A percentile compares a stretch with the other conserved stretches of the same genome.
Conservation (phyloP, 92 coral and sea anemone genomes). For the Epizoanthus scotinus region DNA sequence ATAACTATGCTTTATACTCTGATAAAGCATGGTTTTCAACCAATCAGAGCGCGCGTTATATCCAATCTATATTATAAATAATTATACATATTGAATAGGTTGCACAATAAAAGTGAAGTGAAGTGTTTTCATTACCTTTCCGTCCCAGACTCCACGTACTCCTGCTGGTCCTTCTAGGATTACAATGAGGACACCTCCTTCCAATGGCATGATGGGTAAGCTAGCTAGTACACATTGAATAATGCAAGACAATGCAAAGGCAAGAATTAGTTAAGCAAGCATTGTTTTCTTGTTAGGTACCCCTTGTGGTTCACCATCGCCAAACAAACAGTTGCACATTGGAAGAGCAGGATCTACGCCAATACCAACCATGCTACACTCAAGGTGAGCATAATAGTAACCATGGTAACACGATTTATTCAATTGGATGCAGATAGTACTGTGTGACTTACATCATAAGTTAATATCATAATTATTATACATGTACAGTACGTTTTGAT, state of each 20-base stretch:
- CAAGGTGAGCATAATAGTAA: constrained; percentile 10
- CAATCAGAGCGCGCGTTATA: no score
- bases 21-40: no score
- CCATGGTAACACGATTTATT: not conserved
- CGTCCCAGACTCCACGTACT: constrained; percentile 81
- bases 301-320: constrained; percentile 74
- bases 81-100: no score
- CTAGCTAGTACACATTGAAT: not conserved
- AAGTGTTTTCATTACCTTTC: not conserved
- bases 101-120: no score
- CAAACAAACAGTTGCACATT: constrained; percentile 59
- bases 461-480: no score
- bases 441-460: no score
- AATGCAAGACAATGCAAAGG: not conserved
- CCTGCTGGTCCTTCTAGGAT: constrained; percentile 91
- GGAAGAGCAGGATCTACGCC: constrained; percentile 71
- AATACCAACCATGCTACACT: constrained; percentile 2
- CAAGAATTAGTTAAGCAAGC: not conserved
- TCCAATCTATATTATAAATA: no score
- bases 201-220: constrained; percentile 95
- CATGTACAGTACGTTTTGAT: no score
- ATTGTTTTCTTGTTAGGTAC: not conserved
- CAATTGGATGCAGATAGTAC: no score
- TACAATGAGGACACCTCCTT: constrained; percentile 94
- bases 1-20: no score